A percentile compares a stretch with the other conserved stretches of the same genome.
phyloP scores from a whole-genome alignment of 2,888 invertebrate species.

The Caenorhabditis sp. region DNA sequence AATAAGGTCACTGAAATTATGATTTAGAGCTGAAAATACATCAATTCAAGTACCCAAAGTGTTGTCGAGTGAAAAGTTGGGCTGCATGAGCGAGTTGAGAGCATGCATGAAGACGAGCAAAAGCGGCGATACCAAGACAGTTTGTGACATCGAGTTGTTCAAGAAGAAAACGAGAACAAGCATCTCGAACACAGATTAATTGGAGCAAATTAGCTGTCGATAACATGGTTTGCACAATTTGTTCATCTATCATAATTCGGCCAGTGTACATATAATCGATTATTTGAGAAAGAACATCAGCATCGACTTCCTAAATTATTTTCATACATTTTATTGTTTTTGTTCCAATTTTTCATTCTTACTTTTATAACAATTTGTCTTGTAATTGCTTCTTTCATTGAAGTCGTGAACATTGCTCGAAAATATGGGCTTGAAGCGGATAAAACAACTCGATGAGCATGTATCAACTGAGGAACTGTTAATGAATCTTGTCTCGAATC shows the following conservation, averaged over 20 bases:
- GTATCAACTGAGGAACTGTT: conserved; percentile 21
- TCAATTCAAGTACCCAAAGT: conserved; percentile 79
- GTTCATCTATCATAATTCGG: conserved; percentile 34
- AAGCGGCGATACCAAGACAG: conserved; percentile 94
- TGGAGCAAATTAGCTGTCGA: conserved; percentile 34
- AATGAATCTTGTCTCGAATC: conserved; percentile 10
- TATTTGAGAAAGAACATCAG: conserved; percentile 25
- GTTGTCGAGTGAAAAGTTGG: conserved; percentile 97
- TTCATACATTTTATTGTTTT: no score
- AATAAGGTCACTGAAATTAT: conserved; percentile 41
- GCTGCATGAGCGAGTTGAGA: conserved; percentile 92
- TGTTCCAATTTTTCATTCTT: conserved; percentile 6
- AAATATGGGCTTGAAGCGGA: conserved; percentile 46
- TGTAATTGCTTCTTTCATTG: conserved; percentile 19
- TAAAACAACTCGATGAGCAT: conserved; percentile 40
- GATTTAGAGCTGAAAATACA: neutral
- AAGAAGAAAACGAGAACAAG: conserved; percentile 80
- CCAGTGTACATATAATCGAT: conserved; percentile 50
- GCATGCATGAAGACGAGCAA: conserved; percentile 98
- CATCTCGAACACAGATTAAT: conserved; percentile 34
- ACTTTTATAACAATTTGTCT: conserved; percentile 8
- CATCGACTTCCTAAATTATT: conserved; percentile 33
- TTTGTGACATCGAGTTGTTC: conserved; percentile 96
- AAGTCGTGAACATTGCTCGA: conserved; percentile 44
- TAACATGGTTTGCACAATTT: conserved; percentile 36